Base-by-base conservation (phyloP, 2,888 invertebrate genomes). In the Baccha elongata region DNA sequence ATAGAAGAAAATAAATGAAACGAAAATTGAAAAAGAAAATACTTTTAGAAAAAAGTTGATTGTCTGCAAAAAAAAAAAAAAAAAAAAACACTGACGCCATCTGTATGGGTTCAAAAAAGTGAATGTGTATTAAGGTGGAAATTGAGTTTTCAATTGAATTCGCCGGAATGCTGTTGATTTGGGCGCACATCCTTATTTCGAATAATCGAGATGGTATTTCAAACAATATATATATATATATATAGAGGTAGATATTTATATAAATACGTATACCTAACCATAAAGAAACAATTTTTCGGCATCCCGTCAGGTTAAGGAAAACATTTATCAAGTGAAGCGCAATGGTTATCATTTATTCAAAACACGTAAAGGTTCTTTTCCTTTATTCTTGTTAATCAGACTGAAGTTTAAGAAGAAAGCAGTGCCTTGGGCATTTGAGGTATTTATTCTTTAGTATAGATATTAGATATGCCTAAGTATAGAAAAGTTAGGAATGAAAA, bases 71-170 rank as follows among this genome's bases (percentile, higher is more conserved):
- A 53, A 73, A 71, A 67, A 72, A n/a, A n/a, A n/a, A n/a, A 53
- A 53, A 72, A 62, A 53, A 73, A 71, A 67, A 72, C 67, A 67
- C 29, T 62, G 62, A 52, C 62, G 67, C 67, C 71, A 62, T 71
- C 71, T 71, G 65, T 76, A 50, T 72, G 67, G 71, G 76, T 71
- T 75, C 52, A 55, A 35, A 37, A 72, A 62, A 67, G 71, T 53
- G 60, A 76, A 72, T 81, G 81, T 81, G 81, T 80, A 72, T 76
- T 76, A 76, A 72, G 76, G 71, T 81, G 81, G 76, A 81, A 81
- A 81, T 81, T 71, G 76, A 81, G 67, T 81, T 81, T 81, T 76
- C 76, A 81, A 81, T 76, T 81, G 81, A 81, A 76, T 81, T 76
- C 53, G n/a, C 60, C 65, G 69, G 65, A 76, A 60, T 71, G 48